Conservation (phyloP, 2,888 invertebrate species). For the Seladonia tumulorum region DNA sequence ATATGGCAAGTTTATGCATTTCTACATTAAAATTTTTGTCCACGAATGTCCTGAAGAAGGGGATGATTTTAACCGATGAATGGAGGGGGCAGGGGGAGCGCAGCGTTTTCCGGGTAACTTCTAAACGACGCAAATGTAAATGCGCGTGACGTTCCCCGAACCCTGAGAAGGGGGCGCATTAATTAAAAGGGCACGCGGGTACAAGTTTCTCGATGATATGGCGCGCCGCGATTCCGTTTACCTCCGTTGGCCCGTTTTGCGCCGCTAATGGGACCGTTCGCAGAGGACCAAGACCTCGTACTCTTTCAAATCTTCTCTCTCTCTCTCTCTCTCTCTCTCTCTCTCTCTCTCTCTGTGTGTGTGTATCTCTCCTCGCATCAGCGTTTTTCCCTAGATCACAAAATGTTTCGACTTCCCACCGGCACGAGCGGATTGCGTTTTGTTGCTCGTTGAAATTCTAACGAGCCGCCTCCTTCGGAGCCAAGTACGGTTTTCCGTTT, state of each 20-base stretch:
- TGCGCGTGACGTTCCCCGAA: constrained; percentile 23
- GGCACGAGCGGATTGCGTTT: not conserved
- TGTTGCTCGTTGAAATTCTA: constrained; percentile 33
- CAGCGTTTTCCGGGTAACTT: constrained; percentile 61
- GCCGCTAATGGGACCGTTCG: constrained; percentile 22
- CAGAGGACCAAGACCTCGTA: not conserved
- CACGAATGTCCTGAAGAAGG: not conserved
- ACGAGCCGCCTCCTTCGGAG: constrained; percentile 33
- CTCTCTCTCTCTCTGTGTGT: not conserved
- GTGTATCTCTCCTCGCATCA: not conserved
- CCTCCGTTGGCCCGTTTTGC: not conserved
- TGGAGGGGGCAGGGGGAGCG: not conserved
- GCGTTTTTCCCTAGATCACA: not conserved
- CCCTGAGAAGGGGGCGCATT: constrained; percentile 51
- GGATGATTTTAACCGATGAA: not conserved
- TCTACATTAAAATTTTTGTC: not conserved
- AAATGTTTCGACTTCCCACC: not conserved
- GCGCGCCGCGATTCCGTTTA: constrained; percentile 9
- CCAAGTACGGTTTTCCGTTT: constrained; percentile 41
- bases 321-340: not conserved
- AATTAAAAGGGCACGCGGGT: constrained; percentile 69
- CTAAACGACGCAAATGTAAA: constrained; percentile 76
- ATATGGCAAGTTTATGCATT: too few relatives aligned
- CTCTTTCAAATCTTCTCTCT: not conserved
- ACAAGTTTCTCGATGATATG: constrained; percentile 43